phyloP scores from a whole-genome alignment of 2,888 invertebrate species.

The Lepidocyrtoides sp. region DNA sequence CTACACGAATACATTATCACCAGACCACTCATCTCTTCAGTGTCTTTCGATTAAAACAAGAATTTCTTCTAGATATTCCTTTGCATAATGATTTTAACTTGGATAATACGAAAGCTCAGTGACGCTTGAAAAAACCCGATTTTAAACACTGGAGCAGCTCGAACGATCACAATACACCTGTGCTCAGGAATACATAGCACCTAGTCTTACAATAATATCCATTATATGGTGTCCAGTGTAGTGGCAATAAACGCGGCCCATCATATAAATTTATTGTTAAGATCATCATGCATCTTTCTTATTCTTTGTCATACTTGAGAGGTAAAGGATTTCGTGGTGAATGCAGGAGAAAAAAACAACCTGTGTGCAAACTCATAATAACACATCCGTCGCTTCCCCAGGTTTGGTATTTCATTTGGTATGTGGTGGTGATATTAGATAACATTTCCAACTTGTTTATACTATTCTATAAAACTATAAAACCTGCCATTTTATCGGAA shows the following conservation, averaged over 20 bases:
- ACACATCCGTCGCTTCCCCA: background rate
- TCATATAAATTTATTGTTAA: background rate
- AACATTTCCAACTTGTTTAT: background rate
- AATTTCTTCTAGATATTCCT: constrained; percentile 42
- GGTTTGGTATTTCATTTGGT: background rate
- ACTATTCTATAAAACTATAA: constrained; percentile 2
- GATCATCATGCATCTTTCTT: background rate
- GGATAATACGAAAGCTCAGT: constrained; percentile 38
- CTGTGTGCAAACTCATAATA: background rate
- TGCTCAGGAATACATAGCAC: background rate
- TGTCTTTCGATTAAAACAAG: constrained; percentile 23
- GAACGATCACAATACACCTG: background rate
- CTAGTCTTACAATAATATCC: too few relatives aligned
- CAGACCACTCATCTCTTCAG: background rate
- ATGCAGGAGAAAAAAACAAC: background rate
- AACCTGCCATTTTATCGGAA: constrained; percentile 13
- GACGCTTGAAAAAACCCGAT: constrained; percentile 62
- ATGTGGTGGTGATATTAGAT: background rate
- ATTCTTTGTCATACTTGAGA: background rate
- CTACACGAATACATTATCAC: background rate
- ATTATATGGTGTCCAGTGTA: background rate
- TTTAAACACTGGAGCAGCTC: constrained; percentile 30
- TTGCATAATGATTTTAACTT: constrained; percentile 54
- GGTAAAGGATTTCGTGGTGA: background rate
- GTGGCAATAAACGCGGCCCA: background rate